Percentiles rank a stretch among this genome's conserved stretches.
Conservation (phyloP, 2,113 vertebrate species). For the Microtus oregoni region DNA sequence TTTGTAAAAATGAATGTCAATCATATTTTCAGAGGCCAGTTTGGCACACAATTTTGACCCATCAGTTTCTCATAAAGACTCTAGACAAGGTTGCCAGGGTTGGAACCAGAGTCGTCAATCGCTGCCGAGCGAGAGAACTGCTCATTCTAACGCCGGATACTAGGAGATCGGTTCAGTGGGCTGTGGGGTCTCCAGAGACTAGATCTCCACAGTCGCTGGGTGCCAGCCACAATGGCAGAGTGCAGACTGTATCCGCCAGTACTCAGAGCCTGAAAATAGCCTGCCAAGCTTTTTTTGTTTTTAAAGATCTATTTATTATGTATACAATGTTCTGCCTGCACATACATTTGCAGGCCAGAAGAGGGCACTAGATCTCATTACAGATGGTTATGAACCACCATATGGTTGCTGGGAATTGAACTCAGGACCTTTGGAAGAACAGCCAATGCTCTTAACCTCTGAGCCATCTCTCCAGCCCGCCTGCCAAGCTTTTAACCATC, state of each 20-base stretch:
- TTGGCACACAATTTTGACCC: background rate
- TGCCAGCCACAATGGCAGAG: background rate
- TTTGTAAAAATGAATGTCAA: background rate
- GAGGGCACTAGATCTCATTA: no score
- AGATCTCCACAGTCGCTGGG: background rate
- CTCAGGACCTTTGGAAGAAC: no score
- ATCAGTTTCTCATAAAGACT: background rate
- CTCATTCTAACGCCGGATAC: constrained; percentile 1
- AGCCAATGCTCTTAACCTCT: no score
- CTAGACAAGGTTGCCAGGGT: constrained; percentile 20
- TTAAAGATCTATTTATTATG: no score
- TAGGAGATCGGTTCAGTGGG: background rate
- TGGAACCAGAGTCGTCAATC: background rate
- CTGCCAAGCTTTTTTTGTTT: background rate
- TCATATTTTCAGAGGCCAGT: background rate
- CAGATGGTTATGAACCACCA: no score
- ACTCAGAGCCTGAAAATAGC: constrained; percentile 1
- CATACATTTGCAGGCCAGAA: no score
- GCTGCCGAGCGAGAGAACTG: background rate
- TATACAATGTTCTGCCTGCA: no score
- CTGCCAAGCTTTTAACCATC: background rate
- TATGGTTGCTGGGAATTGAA: no score
- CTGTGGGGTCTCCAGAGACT: background rate
- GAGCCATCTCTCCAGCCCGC: no score
- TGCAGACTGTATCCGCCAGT: background rate